Evolutionary conservation across 2,888 invertebrate genomes (phyloP).

Genomic region (Mesopsocus fuscifrons): DNA sequence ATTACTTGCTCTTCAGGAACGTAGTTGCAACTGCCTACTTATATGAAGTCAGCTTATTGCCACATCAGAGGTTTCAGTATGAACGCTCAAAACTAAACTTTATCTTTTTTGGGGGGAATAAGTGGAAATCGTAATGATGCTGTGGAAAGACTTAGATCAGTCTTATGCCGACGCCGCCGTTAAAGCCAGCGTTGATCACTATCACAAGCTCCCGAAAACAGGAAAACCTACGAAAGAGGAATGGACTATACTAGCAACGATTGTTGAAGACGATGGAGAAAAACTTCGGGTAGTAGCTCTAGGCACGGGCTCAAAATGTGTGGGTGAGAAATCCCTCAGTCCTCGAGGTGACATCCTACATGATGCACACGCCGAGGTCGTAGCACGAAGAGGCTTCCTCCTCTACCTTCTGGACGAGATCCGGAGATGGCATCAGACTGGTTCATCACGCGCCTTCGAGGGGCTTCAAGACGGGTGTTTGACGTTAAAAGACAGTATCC

Average conservation of each 20-base stretch:
- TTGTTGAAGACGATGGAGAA: conserved; percentile 31
- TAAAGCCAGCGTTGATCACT: conserved; percentile 37
- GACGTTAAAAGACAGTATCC: conserved; percentile 33
- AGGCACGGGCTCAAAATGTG: conserved; percentile 83
- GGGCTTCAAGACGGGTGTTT: conserved; percentile 23
- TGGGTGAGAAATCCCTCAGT: conserved; percentile 46
- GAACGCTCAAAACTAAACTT: no score
- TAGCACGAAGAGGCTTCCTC: conserved; percentile 65
- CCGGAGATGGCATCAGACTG: conserved; percentile 22
- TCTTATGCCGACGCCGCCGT: conserved; percentile 36
- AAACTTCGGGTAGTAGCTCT: conserved; percentile 48
- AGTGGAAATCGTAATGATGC: no score
- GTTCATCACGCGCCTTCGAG: conserved; percentile 19
- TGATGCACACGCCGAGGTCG: conserved; percentile 78
- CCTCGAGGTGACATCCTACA: conserved; percentile 50
- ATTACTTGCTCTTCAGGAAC: no score
- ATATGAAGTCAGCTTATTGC: no score
- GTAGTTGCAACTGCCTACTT: no score
- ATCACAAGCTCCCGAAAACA: conserved; percentile 44
- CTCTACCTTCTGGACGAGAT: conserved; percentile 53
- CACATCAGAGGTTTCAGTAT: no score
- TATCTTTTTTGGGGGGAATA: no score
- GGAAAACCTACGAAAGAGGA: conserved; percentile 59
- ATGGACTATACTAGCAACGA: conserved; percentile 69
- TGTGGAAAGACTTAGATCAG: no score